These are phyloP conservation scores for Brachyopa scutellaris DNA, from an alignment of 2,888 invertebrate species.

Conservation along the genomic window DNA sequence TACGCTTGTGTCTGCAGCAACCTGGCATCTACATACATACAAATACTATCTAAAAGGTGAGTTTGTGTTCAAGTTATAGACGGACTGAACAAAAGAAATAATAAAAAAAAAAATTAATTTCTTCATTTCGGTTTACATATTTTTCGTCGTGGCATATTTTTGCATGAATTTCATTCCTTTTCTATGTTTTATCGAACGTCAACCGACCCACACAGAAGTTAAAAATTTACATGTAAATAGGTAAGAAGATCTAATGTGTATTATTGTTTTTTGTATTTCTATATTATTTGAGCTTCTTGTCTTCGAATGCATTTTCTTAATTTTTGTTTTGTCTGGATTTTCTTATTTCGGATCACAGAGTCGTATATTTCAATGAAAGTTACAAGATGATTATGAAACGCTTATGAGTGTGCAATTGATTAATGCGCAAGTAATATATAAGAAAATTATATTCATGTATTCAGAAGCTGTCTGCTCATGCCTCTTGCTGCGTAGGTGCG, in stretches of 20 bases:
- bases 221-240: slow-evolving; percentile 40
- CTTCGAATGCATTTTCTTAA: slow-evolving; percentile 17
- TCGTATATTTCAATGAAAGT: slow-evolving; percentile 9
- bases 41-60: slow-evolving; percentile 49
- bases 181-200: slow-evolving; percentile 34
- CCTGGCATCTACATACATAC: slow-evolving; percentile 51
- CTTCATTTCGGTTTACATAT: slow-evolving; percentile 59
- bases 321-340: background rate
- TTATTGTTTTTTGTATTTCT: slow-evolving; percentile 67
- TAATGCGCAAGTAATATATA: slow-evolving; percentile 23
- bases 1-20: slow-evolving; percentile 54
- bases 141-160: slow-evolving; percentile 70
- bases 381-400: slow-evolving; percentile 20
- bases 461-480: background rate
- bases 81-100: slow-evolving; percentile 30
- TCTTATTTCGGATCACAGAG: background rate
- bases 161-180: slow-evolving; percentile 61
- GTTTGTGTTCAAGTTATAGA: slow-evolving; percentile 52
- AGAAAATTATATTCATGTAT: slow-evolving; percentile 13
- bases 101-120: slow-evolving; percentile 34
- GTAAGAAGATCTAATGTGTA: slow-evolving; percentile 63
- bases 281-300: slow-evolving; percentile 39
- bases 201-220: slow-evolving; percentile 63
- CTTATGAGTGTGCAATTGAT: slow-evolving; percentile 7
- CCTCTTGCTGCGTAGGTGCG: slow-evolving; percentile 20